Base-by-base conservation (phyloP, 2,797 vertebrate species). In the Pipistrellus pygmaeus region DNA sequence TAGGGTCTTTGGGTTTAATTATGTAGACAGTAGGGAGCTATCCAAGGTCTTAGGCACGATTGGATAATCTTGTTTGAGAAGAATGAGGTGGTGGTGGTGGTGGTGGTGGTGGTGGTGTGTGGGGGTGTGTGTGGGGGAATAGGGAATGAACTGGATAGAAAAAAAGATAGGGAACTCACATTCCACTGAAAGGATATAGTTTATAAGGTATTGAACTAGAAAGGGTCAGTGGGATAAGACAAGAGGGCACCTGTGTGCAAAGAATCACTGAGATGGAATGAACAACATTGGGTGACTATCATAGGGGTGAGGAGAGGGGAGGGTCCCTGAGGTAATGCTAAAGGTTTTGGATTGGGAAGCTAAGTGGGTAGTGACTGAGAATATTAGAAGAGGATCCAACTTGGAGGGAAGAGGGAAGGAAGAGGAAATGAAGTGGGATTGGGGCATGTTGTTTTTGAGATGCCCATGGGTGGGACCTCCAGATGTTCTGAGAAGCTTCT, bases 391-490 rank as follows among this genome's bases (percentile, higher is more conserved):
- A 57, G 5, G 11, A 30, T 73, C 3, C 51, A 30, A 11, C 5
- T 46, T 87, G 21, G 72, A 84, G 4, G 23, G 55, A 66, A 75
- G 62, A 32, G 73, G 73, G 30, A 76, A 82, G 13, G 41, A 77
- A 46, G 10, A 93, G 80, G 44, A 46, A 76, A 30, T 88, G 38
- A 69, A 93, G 96, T 72, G 93, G 90, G 85, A 87, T 96, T 83
- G 46, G 57, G 62, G 55, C 10, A 10, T 46, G 3, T 38, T 64
- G 6, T 77, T 21, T 66, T 69, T 32, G 53, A 77, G 80, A 68
- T 27, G 15, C 11, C 30, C 6, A 11, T 27, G 48, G 23, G 18
- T 53, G 44, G 35, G 27, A 64, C 53, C 6, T 93, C 14, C 21
- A 30, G 18, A 62, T 18, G 1, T 62, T 62, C 60, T 62, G 46